phyloP scores from a whole-genome alignment of 1,140 invertebrate species.

The Harpegnathos saltator region DNA sequence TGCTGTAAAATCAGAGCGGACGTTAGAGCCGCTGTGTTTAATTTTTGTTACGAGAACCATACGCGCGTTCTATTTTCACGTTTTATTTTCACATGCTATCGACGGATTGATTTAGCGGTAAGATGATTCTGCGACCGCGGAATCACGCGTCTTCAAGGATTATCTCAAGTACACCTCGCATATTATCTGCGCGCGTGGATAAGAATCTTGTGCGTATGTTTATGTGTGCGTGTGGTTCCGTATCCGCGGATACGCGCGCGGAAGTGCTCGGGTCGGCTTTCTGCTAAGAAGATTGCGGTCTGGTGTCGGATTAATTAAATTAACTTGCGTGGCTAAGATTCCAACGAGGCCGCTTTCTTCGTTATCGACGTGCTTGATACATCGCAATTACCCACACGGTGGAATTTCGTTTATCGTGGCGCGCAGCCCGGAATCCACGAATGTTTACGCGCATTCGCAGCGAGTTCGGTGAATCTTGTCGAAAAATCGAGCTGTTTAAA shows the following conservation, averaged over 20 bases:
- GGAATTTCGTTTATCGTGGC: slow-evolving; percentile 7
- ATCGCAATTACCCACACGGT: slow-evolving; percentile 23
- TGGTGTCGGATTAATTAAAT: slow-evolving; percentile 57
- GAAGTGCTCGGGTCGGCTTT: slow-evolving; percentile 31
- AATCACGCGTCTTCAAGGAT: background rate
- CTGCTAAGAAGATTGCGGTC: slow-evolving; percentile 56
- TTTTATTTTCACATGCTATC: background rate
- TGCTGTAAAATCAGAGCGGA: too few species aligned
- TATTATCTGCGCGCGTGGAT: background rate
- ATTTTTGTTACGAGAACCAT: background rate
- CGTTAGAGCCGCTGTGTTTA: background rate
- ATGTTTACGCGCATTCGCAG: background rate
- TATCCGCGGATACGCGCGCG: too few species aligned
- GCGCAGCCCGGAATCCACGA: background rate
- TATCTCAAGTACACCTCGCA: background rate
- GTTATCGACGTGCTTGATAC: background rate
- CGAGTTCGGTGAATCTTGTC: background rate
- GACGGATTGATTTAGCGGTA: background rate
- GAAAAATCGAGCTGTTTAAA: background rate
- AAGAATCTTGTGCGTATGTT: background rate
- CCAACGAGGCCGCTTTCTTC: slow-evolving; percentile 47
- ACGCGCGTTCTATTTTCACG: background rate
- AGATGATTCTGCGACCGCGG: background rate
- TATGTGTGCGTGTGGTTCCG: background rate
- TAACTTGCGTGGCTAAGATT: slow-evolving; percentile 31